Conservation (phyloP, 2,113 vertebrate species). For the Epinephelus lanceolatus region DNA sequence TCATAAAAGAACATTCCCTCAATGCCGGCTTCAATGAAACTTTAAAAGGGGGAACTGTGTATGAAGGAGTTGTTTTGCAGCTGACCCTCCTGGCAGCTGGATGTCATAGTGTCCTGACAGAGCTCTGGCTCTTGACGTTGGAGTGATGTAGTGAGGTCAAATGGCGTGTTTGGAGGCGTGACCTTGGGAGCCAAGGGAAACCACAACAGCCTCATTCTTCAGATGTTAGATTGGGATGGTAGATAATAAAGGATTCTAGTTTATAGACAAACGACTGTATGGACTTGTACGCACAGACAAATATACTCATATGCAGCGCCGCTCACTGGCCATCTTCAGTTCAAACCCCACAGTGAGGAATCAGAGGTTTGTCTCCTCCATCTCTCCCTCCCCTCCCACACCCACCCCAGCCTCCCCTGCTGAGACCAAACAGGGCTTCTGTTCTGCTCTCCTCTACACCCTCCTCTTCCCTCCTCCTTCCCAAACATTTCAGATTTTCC, state of each 20-base stretch:
- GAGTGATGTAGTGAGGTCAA: conserved; percentile 48
- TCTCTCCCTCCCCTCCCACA: conserved; percentile 30
- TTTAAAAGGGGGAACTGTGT: conserved; percentile 56
- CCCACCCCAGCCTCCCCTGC: conserved; percentile 63
- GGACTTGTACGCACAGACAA: neutral
- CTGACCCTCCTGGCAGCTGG: conserved; percentile 46
- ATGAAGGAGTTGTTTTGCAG: conserved; percentile 64
- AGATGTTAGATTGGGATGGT: conserved; percentile 17
- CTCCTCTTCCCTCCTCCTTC: conserved; percentile 38
- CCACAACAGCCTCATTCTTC: conserved; percentile 15
- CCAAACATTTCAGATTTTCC: conserved; percentile 63
- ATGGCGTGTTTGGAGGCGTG: conserved; percentile 21
- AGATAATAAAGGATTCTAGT: neutral
- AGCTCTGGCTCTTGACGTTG: conserved; percentile 48
- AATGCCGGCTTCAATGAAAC: conserved; percentile 51
- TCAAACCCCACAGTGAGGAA: conserved; percentile 43
- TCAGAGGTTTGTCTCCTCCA: conserved; percentile 20
- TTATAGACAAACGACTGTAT: neutral
- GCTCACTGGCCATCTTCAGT: conserved; percentile 3
- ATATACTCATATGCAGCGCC: neutral
- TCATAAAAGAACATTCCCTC: conserved; percentile 66
- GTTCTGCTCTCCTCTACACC: conserved; percentile 51
- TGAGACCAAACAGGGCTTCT: conserved; percentile 74
- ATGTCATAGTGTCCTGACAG: conserved; percentile 33
- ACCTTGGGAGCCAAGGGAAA: conserved; percentile 17